Evolutionary conservation across 2,888 invertebrate species (phyloP).

Genomic region (Acanthosepion pharaonis): DNA sequence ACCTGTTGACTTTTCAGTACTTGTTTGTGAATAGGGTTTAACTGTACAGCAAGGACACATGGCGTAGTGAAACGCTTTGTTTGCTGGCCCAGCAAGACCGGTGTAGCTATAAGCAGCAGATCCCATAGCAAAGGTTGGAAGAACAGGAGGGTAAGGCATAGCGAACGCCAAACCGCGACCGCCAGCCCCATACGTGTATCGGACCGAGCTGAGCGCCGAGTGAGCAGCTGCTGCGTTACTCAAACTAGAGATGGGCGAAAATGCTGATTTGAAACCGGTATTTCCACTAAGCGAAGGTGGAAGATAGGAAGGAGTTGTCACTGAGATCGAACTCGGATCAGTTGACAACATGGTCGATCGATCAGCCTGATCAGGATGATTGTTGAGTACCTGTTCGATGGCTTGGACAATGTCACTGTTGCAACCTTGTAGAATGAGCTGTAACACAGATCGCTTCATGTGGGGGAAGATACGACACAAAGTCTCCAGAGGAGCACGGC

Average conservation of each 20-base stretch:
- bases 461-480: conserved; percentile 91
- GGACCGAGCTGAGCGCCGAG: conserved; percentile 61
- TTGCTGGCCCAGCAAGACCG: conserved; percentile 57
- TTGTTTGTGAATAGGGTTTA: conserved; percentile 57
- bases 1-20: conserved; percentile 60
- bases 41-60: conserved; percentile 67
- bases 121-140: conserved; percentile 66
- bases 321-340: conserved; percentile 48
- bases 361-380: conserved; percentile 59
- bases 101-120: conserved; percentile 60
- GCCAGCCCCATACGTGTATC: conserved; percentile 65
- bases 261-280: conserved; percentile 69
- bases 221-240: conserved; percentile 58
- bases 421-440: conserved; percentile 86
- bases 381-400: conserved; percentile 86
- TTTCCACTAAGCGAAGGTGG: conserved; percentile 54
- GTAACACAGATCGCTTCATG: conserved; percentile 88
- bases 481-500: conserved; percentile 83
- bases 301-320: conserved; percentile 51
- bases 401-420: conserved; percentile 93
- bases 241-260: conserved; percentile 68
- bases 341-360: not conserved
- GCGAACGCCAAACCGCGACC: conserved; percentile 63
- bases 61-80: conserved; percentile 61
- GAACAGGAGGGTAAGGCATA: conserved; percentile 66